Percentiles rank a stretch among this genome's conserved stretches.
These are phyloP conservation scores for Craterocephalus amniculus DNA, from an alignment of 2,797 vertebrate species.

Conservation along the genomic window DNA sequence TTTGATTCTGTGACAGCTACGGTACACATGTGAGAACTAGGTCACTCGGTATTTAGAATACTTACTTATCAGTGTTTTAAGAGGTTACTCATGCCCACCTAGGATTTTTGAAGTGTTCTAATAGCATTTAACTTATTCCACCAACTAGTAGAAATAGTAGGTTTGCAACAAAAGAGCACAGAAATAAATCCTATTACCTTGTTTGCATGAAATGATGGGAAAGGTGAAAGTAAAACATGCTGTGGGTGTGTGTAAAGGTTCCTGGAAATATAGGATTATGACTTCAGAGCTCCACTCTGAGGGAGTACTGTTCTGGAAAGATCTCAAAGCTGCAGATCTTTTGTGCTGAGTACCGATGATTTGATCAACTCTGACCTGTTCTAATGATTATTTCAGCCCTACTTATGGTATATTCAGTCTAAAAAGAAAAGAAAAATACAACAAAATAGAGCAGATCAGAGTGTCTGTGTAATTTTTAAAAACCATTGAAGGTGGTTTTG, in stretches of 20 bases:
- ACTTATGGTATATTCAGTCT: not conserved
- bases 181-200: constrained; percentile 4
- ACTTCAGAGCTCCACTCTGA: not conserved
- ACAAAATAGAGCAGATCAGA: too few relatives aligned
- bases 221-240: not conserved
- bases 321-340: not conserved
- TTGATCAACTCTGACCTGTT: not conserved
- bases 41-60: constrained; percentile 71
- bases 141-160: constrained; percentile 23
- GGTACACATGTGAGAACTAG: constrained; percentile 71
- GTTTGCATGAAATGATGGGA: not conserved
- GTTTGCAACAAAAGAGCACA: constrained; percentile 1
- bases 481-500: too few relatives aligned
- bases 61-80: constrained; percentile 60
- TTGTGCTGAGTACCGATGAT: not conserved
- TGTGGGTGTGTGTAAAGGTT: not conserved
- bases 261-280: not conserved
- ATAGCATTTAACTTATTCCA: constrained; percentile 12
- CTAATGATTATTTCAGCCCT: not conserved
- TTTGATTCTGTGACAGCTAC: constrained; percentile 73
- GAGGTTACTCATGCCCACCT: constrained; percentile 69
- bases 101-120: constrained; percentile 36
- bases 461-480: too few relatives aligned
- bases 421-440: too few relatives aligned
- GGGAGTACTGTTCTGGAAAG: not conserved